A percentile compares a stretch with the other conserved stretches of the same genome.
Evolutionary conservation across 1,140 invertebrate genomes (phyloP).

Genomic region (Heliconius eleuchia): DNA sequence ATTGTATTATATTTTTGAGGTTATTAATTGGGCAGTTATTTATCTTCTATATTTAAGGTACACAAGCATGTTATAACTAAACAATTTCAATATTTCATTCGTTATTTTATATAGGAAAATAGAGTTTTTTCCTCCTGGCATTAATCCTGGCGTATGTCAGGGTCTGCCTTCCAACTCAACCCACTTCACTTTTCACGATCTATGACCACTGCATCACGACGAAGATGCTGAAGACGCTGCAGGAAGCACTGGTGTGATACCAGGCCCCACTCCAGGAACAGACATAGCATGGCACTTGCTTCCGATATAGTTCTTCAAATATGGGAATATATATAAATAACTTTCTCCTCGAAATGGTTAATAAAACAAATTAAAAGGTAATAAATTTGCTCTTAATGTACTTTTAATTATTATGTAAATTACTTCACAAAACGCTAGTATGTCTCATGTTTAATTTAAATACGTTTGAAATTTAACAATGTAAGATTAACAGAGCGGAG

Average conservation of each 20-base stretch:
- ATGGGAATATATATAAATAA: not conserved
- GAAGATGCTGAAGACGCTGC: too few species aligned
- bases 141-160: too few species aligned
- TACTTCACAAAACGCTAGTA: conserved; percentile 15
- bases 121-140: too few species aligned
- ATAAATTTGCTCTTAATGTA: conserved; percentile 7
- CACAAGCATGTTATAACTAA: too few species aligned
- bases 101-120: too few species aligned
- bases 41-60: too few species aligned
- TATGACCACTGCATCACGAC: too few species aligned
- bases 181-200: too few species aligned
- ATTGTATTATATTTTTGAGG: not conserved
- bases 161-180: too few species aligned
- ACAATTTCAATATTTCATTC: too few species aligned
- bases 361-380: not conserved
- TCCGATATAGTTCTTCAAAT: not conserved
- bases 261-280: not conserved
- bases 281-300: too few species aligned
- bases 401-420: conserved; percentile 32
- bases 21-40: too few species aligned
- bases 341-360: not conserved
- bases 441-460: conserved; percentile 34
- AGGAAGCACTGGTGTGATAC: not conserved
- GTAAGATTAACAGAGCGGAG: conserved; percentile 10
- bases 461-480: conserved; percentile 24